phyloP scores from a whole-genome alignment of 92 coral and sea anemone genomes.

The Paramuricea clavata region DNA sequence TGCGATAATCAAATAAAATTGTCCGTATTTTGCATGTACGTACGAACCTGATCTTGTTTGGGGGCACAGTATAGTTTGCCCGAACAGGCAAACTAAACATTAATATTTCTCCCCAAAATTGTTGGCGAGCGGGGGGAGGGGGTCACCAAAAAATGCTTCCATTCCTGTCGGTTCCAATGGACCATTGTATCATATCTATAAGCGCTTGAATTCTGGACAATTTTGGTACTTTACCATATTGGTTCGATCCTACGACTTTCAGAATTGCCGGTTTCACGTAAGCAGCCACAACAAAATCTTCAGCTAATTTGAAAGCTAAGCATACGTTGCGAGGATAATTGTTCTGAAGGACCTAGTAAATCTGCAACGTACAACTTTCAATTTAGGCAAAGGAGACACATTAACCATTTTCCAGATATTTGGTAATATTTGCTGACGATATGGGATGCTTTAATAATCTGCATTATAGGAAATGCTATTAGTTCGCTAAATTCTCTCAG shows the following conservation, averaged over 20 bases:
- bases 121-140: too few relatives aligned
- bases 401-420: constrained; percentile 54
- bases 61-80: too few relatives aligned
- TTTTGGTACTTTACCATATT: background rate
- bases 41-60: too few relatives aligned
- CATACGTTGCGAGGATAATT: constrained; percentile 28
- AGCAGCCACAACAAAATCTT: constrained; percentile 37
- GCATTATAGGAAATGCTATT: constrained; percentile 50
- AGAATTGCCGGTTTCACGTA: constrained; percentile 57
- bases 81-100: too few relatives aligned
- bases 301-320: constrained; percentile 34
- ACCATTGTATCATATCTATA: background rate
- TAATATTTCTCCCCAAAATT: too few relatives aligned
- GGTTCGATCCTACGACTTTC: background rate
- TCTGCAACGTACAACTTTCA: constrained; percentile 45
- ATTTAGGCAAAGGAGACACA: constrained; percentile 27
- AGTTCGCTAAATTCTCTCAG: constrained; percentile 48
- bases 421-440: constrained; percentile 54
- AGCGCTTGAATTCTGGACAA: background rate
- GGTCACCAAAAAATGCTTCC: too few relatives aligned
- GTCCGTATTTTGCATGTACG: too few relatives aligned
- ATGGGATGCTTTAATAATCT: constrained; percentile 54
- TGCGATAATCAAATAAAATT: too few relatives aligned
- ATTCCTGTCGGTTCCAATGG: background rate
- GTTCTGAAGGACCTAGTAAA: constrained; percentile 56